These are phyloP conservation scores for Psilanteris sp. DNA, from an alignment of 1,140 invertebrate genomes.

Conservation along the genomic window DNA sequence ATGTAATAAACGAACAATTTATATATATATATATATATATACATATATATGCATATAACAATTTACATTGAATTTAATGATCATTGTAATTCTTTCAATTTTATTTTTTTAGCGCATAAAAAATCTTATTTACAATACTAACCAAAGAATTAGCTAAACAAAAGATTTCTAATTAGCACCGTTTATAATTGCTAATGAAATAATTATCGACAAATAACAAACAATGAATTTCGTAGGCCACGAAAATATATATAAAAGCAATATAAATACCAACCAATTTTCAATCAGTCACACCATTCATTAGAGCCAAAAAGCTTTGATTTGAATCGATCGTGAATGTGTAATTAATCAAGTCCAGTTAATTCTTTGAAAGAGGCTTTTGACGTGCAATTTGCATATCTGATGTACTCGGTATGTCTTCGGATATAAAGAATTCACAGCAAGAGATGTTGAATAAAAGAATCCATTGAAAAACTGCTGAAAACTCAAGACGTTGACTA, in stretches of 20 bases:
- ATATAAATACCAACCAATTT: constrained; percentile 2
- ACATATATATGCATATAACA: too few species aligned
- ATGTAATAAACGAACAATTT: too few species aligned
- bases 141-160: too few species aligned
- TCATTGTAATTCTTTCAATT: too few species aligned
- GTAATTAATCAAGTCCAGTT: constrained; percentile 27
- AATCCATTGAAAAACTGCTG: constrained; percentile 2
- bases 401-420: constrained; percentile 14
- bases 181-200: neutral
- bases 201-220: neutral
- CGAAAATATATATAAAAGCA: too few species aligned
- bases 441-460: constrained; percentile 1
- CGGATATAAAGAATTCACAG: constrained; percentile 20
- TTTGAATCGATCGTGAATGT: constrained; percentile 21
- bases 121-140: too few species aligned
- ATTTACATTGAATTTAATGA: too few species aligned
- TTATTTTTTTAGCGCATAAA: too few species aligned
- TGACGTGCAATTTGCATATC: constrained; percentile 34
- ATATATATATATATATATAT: too few species aligned
- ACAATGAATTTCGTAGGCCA: too few species aligned
- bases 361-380: constrained; percentile 27
- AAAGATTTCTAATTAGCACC: too few species aligned
- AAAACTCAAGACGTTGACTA: neutral
- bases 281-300: constrained; percentile 1
- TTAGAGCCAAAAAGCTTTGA: constrained; percentile 6